Conservation (phyloP, 92 coral and sea anemone species). For the Porites evermanni region DNA sequence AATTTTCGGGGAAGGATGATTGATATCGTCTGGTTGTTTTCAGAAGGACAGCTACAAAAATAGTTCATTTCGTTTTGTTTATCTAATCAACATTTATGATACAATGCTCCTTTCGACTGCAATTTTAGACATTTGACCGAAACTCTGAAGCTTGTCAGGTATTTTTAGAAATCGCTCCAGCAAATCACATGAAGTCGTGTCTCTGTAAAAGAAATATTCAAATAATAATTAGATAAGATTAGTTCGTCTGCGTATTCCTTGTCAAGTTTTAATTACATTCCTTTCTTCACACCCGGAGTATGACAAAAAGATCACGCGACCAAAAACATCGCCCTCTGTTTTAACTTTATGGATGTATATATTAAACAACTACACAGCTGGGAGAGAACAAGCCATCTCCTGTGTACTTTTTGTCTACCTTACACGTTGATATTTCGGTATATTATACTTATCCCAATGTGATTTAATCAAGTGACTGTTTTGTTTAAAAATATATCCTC, state of each 20-base stretch:
- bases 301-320: neutral
- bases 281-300: neutral
- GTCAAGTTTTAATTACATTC: constrained; percentile 5
- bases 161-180: constrained; percentile 9
- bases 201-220: neutral
- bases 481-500: constrained; percentile 13
- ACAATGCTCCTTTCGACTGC: constrained; percentile 13
- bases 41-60: neutral
- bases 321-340: neutral
- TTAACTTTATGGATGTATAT: neutral
- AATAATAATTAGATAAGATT: constrained; percentile 17
- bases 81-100: constrained; percentile 43
- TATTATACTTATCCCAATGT: constrained; percentile 10
- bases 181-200: neutral
- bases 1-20: neutral
- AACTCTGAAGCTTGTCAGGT: neutral
- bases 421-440: constrained; percentile 27
- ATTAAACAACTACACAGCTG: neutral
- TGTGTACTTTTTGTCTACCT: neutral
- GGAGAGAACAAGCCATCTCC: no score
- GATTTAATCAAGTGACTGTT: constrained; percentile 9
- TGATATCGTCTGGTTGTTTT: neutral
- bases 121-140: constrained; percentile 5
- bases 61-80: neutral
- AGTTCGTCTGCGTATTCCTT: constrained; percentile 7